A percentile compares a stretch with the other conserved stretches of the same genome.
Evolutionary conservation across 2,888 invertebrate species (phyloP).

Genomic region (Dione juno): DNA sequence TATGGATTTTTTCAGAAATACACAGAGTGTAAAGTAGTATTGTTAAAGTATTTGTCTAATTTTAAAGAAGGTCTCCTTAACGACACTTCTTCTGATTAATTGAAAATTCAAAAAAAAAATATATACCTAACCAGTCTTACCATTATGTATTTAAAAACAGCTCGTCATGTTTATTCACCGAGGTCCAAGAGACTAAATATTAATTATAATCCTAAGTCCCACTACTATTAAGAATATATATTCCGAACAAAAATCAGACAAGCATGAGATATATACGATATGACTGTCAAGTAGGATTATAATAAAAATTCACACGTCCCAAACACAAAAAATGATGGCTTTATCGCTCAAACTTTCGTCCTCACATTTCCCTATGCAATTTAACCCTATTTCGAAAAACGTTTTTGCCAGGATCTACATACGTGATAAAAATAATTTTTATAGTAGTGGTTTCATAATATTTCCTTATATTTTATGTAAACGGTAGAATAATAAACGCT

Average conservation of each 20-base stretch:
- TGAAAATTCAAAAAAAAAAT: no score
- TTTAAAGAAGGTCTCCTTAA: no score
- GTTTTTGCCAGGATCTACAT: conserved; percentile 2
- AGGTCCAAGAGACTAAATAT: background rate
- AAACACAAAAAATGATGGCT: conserved; percentile 1
- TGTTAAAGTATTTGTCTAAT: no score
- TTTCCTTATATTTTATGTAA: background rate
- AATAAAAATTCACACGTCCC: background rate
- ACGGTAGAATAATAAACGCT: background rate
- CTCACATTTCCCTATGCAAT: background rate
- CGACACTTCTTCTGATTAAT: no score
- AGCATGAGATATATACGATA: background rate
- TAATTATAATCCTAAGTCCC: no score
- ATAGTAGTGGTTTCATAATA: background rate
- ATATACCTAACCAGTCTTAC: no score
- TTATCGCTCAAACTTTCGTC: background rate
- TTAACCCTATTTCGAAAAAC: background rate
- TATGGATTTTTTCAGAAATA: no score
- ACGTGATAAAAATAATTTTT: background rate
- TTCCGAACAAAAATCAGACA: background rate
- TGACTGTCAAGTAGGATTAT: background rate
- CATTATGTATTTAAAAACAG: background rate
- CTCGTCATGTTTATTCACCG: no score
- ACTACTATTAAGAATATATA: background rate
- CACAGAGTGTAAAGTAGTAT: no score